Evolutionary conservation across 2,797 vertebrate genomes (phyloP).

Genomic region (Aeoliscus strigatus): DNA sequence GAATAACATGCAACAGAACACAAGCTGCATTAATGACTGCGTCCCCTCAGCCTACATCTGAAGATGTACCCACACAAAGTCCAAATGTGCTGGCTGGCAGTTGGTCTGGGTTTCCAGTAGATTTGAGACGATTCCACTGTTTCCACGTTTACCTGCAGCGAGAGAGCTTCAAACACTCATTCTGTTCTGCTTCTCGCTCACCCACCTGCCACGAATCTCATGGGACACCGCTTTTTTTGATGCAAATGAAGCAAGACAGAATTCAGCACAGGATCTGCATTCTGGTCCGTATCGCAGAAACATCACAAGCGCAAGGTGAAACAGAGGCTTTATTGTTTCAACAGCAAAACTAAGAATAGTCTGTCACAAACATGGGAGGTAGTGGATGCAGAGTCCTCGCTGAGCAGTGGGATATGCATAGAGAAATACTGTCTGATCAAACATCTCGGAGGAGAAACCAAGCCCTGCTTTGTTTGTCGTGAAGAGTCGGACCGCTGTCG

Average conservation of each 20-base stretch:
- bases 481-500: conserved; percentile 54
- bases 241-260: conserved; percentile 6
- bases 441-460: conserved; percentile 35
- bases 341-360: conserved; percentile 43
- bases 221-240: conserved; percentile 3
- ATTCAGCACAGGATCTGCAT: conserved; percentile 1
- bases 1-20: no score
- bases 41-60: no score
- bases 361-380: conserved; percentile 67
- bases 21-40: no score
- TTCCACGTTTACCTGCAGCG: no score
- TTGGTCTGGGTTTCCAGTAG: no score
- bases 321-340: conserved; percentile 59
- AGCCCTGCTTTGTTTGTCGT: conserved; percentile 50
- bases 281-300: conserved; percentile 6
- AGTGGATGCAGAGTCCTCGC: conserved; percentile 58
- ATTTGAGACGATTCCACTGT: no score
- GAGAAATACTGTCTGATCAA: conserved; percentile 56
- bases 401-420: conserved; percentile 65
- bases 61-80: no score
- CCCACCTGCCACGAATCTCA: no score
- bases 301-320: conserved; percentile 25
- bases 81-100: no score
- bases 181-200: no score
- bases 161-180: no score